phyloP scores from a whole-genome alignment of 2,888 invertebrate genomes.

The Ophion ellenae region DNA sequence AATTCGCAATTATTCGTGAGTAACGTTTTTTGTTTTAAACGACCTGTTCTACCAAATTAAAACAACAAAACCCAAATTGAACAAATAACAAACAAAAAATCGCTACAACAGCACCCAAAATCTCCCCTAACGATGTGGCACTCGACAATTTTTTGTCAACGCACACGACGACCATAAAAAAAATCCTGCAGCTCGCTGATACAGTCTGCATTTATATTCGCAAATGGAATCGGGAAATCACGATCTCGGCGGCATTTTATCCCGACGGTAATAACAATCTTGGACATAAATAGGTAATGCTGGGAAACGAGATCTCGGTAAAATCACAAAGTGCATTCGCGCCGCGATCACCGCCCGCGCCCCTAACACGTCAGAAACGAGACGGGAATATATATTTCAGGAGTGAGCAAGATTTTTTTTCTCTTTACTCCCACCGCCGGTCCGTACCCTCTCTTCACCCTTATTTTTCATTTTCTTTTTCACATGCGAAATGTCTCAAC shows the following conservation, averaged over 20 bases:
- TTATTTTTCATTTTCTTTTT: slow-evolving; percentile 1
- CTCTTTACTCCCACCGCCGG: not conserved
- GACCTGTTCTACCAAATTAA: not conserved
- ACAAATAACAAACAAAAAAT: too few species aligned
- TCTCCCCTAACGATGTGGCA: too few species aligned
- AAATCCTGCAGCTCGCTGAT: not conserved
- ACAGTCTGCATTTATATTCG: not conserved
- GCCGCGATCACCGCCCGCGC: not conserved
- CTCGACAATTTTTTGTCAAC: slow-evolving; percentile 7
- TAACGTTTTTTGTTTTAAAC: not conserved
- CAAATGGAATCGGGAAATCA: slow-evolving; percentile 25
- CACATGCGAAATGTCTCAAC: slow-evolving; percentile 17
- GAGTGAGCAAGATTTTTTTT: slow-evolving; percentile 12
- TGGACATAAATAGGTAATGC: slow-evolving; percentile 22
- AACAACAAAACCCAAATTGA: too few species aligned
- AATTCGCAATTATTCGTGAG: not conserved
- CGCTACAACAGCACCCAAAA: too few species aligned
- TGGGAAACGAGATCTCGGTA: slow-evolving; percentile 42
- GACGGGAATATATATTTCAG: slow-evolving; percentile 56
- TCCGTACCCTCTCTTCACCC: not conserved
- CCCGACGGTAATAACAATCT: slow-evolving; percentile 36
- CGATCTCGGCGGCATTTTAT: slow-evolving; percentile 9
- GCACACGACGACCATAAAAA: not conserved
- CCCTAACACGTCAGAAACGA: slow-evolving; percentile 42
- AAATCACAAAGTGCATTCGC: slow-evolving; percentile 46